These are phyloP conservation scores for Spicauda simplicius DNA, from an alignment of 2,888 invertebrate genomes.

Conservation along the genomic window DNA sequence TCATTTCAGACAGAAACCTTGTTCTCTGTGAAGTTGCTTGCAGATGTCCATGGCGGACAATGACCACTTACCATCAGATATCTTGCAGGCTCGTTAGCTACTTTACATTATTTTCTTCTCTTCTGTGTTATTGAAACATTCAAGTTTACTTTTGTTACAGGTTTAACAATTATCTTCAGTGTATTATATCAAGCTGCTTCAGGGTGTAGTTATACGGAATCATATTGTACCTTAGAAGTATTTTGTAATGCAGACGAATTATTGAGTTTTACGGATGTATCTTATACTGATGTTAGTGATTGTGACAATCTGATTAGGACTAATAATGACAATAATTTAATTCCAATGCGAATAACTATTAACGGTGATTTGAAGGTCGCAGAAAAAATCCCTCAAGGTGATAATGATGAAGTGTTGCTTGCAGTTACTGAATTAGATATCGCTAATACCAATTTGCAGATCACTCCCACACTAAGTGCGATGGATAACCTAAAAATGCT, in stretches of 20 bases:
- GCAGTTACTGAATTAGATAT: slow-evolving; percentile 48
- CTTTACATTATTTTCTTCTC: too few relatives aligned
- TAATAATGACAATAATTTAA: neutral
- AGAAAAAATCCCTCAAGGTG: neutral
- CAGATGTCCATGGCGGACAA: too few relatives aligned
- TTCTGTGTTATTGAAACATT: too few relatives aligned
- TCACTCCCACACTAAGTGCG: slow-evolving; percentile 45
- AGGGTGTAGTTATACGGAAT: neutral
- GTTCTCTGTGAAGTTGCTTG: too few relatives aligned
- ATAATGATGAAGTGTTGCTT: neutral
- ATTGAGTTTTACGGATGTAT: too few relatives aligned
- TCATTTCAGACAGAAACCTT: too few relatives aligned
- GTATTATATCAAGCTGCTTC: neutral
- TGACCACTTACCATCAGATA: too few relatives aligned
- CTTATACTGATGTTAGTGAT: neutral
- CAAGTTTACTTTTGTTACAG: neutral
- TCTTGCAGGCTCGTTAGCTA: too few relatives aligned
- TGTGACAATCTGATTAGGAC: neutral
- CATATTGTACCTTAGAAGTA: neutral
- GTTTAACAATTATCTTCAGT: neutral
- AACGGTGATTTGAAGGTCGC: neutral
- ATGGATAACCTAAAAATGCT: slow-evolving; percentile 53
- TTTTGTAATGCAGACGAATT: neutral
- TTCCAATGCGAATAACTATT: neutral
- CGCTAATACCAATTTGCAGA: slow-evolving; percentile 47